A percentile compares a stretch with the other conserved stretches of the same genome.
These are phyloP conservation scores for Coryphaenoides rupestris DNA, from an alignment of 2,113 vertebrate species.

Conservation along the genomic window DNA sequence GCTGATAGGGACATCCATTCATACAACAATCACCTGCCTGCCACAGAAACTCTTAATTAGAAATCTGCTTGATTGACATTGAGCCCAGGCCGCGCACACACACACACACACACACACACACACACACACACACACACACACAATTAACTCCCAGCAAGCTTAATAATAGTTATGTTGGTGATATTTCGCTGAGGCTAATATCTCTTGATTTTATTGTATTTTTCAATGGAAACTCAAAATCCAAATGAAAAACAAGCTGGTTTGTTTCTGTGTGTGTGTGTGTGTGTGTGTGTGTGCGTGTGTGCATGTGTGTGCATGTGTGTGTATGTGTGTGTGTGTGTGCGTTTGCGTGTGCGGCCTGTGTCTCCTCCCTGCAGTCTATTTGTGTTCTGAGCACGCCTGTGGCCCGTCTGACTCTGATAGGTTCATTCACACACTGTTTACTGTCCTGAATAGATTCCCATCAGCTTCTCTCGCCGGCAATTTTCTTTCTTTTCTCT, in stretches of 20 bases:
- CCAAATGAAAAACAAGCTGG: too few relatives aligned
- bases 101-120: constrained; percentile 33
- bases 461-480: constrained; percentile 46
- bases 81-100: constrained; percentile 18
- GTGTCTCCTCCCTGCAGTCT: constrained; percentile 3
- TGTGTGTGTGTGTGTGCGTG: too few relatives aligned
- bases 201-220: background rate
- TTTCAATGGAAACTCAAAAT: background rate
- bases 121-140: constrained; percentile 12
- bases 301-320: too few relatives aligned
- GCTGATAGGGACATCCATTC: constrained; percentile 82
- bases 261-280: too few relatives aligned
- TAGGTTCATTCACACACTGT: constrained; percentile 60
- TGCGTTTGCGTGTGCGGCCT: too few relatives aligned
- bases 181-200: background rate
- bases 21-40: constrained; percentile 84
- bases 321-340: too few relatives aligned
- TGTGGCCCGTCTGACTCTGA: constrained; percentile 43
- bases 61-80: constrained; percentile 63
- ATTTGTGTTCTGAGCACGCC: constrained; percentile 33
- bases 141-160: background rate
- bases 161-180: background rate
- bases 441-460: constrained; percentile 56
- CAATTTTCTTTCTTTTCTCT: constrained; percentile 26
- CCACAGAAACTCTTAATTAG: constrained; percentile 87